Base-by-base conservation (phyloP, 2,113 vertebrate species). In the Sinocyclocheilus rhinocerous region DNA sequence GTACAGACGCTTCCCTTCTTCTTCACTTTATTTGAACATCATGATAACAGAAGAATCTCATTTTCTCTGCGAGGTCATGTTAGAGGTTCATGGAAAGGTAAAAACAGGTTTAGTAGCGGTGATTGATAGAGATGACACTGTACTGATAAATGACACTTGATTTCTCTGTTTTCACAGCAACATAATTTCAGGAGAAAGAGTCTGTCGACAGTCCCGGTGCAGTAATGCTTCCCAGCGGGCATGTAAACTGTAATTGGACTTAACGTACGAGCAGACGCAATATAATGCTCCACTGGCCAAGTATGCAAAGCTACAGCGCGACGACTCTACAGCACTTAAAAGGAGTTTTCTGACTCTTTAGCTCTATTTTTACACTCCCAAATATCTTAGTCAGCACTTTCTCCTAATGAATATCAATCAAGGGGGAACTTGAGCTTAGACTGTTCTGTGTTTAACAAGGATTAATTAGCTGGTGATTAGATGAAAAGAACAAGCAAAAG, bases 381-480 rank as follows among this genome's bases (percentile, higher is more conserved):
- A 45, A 63, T 22, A 63, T 67, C 39, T 20, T 29, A 4, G 6
- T 84, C 57, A 84, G 72, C 75, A 76, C 11, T 50, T 55, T 76
- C 55, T 84, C 0, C 26, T 26, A 77, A 63, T 59, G 39, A 77
- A 67, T 9, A 77, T 76, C 82, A 59, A 77, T 76, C 82, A 59
- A 29, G 13, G 24, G 48, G n/a, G 39, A 65, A 79, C 45, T 61
- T 7, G 65, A 42, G 22, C 76, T 59, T 10, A 9, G 15, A 61
- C 33, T n/a, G 15, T 26, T 50, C 33, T 8, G 24, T 29, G 33
- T 48, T 59, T 81, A 85, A 85, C 7, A 4, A 69, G 18, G 26
- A 33, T 33, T 55, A 24, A 85, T 78, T 55, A 52, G 20, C 7
- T n/a, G 7, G 29, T 65, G 39, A 67, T 48, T 63, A 48, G 8